Evolutionary conservation across 2,888 invertebrate genomes (phyloP).

Genomic region (Tenthredo mesomela): DNA sequence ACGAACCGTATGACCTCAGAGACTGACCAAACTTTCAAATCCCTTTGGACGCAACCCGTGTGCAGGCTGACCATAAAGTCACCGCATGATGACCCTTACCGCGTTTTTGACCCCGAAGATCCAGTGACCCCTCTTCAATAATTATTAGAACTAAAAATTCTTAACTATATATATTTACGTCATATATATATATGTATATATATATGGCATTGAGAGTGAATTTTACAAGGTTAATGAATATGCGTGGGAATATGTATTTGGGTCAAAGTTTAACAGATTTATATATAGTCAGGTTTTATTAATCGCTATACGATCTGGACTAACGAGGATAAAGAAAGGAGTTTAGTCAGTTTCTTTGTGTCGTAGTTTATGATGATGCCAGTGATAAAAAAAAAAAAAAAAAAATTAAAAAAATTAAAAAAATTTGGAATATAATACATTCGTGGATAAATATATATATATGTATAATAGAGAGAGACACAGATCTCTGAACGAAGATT

Average conservation of each 20-base stretch:
- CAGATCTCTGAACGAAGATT: background rate
- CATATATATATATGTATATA: no score
- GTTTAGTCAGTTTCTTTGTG: background rate
- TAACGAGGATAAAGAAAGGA: no score
- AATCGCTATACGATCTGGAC: background rate
- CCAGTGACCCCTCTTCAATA: slow-evolving; percentile 8
- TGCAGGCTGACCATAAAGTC: no score
- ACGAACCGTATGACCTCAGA: background rate
- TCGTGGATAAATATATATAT: background rate
- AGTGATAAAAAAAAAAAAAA: background rate
- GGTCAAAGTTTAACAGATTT: background rate
- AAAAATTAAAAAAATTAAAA: background rate
- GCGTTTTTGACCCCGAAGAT: slow-evolving; percentile 2
- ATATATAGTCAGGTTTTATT: background rate
- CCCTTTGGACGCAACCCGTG: slow-evolving; percentile 16
- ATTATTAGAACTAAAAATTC: background rate
- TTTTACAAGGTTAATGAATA: background rate
- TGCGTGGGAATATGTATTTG: background rate
- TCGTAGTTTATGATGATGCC: background rate
- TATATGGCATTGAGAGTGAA: slow-evolving; percentile 17
- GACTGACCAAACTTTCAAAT: slow-evolving; percentile 44
- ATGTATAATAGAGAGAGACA: background rate
- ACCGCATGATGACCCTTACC: background rate
- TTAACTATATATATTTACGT: background rate
- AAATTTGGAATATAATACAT: background rate